Conservation (phyloP, 2,797 vertebrate species). For the Neopelma chrysocephalum region DNA sequence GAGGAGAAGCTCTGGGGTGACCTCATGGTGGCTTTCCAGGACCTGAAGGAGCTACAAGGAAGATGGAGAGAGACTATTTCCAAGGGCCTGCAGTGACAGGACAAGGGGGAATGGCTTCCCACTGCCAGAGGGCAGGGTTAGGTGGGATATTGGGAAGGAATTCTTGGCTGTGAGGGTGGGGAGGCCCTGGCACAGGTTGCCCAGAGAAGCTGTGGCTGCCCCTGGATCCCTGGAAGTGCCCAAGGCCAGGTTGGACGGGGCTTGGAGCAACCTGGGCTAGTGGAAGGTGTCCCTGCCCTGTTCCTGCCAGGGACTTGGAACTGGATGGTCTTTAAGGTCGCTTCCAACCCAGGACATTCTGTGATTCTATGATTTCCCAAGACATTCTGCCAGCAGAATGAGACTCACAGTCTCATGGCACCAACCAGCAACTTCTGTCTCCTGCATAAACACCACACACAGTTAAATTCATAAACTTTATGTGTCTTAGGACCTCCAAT, state of each 20-base stretch:
- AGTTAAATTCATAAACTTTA: background rate
- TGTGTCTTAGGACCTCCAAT: background rate
- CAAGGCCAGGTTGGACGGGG: too few relatives aligned
- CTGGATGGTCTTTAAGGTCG: rapidly evolving
- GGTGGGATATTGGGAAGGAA: too few relatives aligned
- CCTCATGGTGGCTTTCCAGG: rapidly evolving
- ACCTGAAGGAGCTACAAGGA: background rate
- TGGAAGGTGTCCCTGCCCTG: background rate
- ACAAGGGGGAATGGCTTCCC: too few relatives aligned
- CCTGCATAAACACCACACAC: background rate
- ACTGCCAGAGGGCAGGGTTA: too few relatives aligned
- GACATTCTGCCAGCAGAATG: background rate
- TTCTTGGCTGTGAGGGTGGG: too few relatives aligned
- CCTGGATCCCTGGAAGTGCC: too few relatives aligned
- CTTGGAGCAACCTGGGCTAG: too few relatives aligned
- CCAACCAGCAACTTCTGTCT: background rate
- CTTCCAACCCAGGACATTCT: background rate
- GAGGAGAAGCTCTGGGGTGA: rapidly evolving
- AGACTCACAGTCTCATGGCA: background rate
- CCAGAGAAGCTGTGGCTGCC: too few relatives aligned
- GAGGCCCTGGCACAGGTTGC: too few relatives aligned
- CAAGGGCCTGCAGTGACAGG: too few relatives aligned
- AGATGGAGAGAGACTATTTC: background rate
- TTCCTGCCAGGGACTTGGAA: background rate
- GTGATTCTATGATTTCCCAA: background rate